phyloP scores from a whole-genome alignment of 2,113 vertebrate species.

The Anolis carolinensis region DNA sequence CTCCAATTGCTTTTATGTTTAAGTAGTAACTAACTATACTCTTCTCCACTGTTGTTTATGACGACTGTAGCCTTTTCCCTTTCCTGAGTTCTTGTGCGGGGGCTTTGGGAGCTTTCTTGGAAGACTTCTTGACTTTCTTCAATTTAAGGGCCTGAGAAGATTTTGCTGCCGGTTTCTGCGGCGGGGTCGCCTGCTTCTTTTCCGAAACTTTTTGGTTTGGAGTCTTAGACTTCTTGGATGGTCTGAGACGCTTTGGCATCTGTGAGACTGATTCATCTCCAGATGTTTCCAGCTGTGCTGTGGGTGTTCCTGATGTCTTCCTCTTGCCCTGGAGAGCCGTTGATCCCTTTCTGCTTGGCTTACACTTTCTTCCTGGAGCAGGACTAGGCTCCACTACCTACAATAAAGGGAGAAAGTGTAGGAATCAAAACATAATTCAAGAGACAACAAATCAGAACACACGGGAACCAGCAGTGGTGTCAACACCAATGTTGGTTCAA shows the following conservation, averaged over 20 bases:
- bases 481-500: no score
- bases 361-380: not conserved
- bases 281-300: conserved; percentile 6
- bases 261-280: not conserved
- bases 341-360: not conserved
- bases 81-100: conserved; percentile 47
- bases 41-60: conserved; percentile 13
- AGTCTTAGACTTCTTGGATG: conserved; percentile 39
- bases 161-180: conserved; percentile 63
- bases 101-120: conserved; percentile 45
- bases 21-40: not conserved
- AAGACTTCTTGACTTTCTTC: conserved; percentile 49
- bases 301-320: conserved; percentile 22
- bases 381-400: conserved; percentile 43
- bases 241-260: not conserved
- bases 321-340: conserved; percentile 27
- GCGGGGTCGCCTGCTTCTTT: conserved; percentile 64
- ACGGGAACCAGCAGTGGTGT: no score
- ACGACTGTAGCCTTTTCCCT: not conserved
- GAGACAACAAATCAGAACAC: not conserved
- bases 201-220: conserved; percentile 46
- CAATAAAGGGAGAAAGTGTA: conserved; percentile 25
- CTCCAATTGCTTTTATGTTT: no score
- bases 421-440: not conserved
- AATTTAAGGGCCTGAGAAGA: conserved; percentile 54